These are phyloP conservation scores for Borostomias antarcticus DNA, from an alignment of 2,797 vertebrate genomes.

Conservation along the genomic window DNA sequence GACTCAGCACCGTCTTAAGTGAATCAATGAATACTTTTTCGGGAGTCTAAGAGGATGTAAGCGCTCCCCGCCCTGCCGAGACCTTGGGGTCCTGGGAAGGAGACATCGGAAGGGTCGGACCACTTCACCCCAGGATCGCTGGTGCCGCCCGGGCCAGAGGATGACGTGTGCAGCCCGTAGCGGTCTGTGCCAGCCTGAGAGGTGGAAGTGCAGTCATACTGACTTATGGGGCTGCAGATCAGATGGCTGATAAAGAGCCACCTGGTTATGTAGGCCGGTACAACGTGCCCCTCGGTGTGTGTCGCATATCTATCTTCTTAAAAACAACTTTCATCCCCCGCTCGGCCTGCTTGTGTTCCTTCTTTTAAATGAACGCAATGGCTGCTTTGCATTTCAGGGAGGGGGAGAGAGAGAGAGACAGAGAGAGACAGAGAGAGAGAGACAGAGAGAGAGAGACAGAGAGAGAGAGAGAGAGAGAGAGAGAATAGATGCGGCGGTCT, in stretches of 20 bases:
- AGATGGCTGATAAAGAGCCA: conserved; percentile 9
- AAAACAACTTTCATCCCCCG: too few relatives aligned
- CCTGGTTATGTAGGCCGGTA: conserved; percentile 21
- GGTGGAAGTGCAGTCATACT: background rate
- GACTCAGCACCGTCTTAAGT: too few relatives aligned
- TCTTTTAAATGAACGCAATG: too few relatives aligned
- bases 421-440: conserved; percentile 36
- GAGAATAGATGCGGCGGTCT: background rate
- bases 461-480: conserved; percentile 28
- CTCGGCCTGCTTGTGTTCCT: background rate
- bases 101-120: background rate
- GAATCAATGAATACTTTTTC: too few relatives aligned
- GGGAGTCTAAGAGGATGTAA: background rate
- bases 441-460: conserved; percentile 20
- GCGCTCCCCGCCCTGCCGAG: background rate
- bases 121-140: background rate
- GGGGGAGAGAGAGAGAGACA: conserved; percentile 16
- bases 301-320: background rate
- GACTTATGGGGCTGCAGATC: conserved; percentile 20
- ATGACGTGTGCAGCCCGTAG: background rate
- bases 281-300: too few relatives aligned
- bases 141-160: background rate
- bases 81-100: background rate
- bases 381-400: conserved; percentile 59
- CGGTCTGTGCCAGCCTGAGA: background rate